Conservation (phyloP, 2,113 vertebrate species). For the Cygnus buccinator region DNA sequence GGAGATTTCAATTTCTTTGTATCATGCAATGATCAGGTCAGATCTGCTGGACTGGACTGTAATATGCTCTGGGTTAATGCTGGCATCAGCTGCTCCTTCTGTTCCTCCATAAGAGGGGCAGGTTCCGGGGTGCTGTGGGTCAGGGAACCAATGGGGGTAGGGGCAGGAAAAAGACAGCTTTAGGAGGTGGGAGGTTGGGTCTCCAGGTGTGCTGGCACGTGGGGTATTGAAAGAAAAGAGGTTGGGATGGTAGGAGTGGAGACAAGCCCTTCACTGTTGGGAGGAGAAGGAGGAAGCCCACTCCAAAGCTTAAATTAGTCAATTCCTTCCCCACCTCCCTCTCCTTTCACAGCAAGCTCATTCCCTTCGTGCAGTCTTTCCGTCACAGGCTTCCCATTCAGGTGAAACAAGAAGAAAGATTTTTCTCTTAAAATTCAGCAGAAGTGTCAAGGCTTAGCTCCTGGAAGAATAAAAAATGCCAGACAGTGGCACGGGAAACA, state of each 20-base stretch:
- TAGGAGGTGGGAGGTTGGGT: background rate
- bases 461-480: slow-evolving; percentile 46
- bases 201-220: background rate
- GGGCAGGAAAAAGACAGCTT: background rate
- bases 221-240: rapidly evolving
- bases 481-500: slow-evolving; percentile 41
- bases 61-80: background rate
- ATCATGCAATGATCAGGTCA: background rate
- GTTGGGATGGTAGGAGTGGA: background rate
- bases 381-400: slow-evolving; percentile 6
- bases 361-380: background rate
- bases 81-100: background rate
- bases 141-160: background rate
- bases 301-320: background rate
- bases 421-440: slow-evolving; percentile 47
- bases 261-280: background rate
- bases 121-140: background rate
- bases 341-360: background rate
- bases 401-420: slow-evolving; percentile 30
- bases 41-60: background rate
- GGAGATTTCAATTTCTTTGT: background rate
- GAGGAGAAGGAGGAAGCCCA: background rate
- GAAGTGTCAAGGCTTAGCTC: slow-evolving; percentile 34
- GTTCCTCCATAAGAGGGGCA: background rate
- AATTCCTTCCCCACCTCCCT: background rate